Evolutionary conservation across 2,888 invertebrate species (phyloP), one percentile per base, ranked within the genome.

Genomic region (Dryadula phaetusa): DNA sequence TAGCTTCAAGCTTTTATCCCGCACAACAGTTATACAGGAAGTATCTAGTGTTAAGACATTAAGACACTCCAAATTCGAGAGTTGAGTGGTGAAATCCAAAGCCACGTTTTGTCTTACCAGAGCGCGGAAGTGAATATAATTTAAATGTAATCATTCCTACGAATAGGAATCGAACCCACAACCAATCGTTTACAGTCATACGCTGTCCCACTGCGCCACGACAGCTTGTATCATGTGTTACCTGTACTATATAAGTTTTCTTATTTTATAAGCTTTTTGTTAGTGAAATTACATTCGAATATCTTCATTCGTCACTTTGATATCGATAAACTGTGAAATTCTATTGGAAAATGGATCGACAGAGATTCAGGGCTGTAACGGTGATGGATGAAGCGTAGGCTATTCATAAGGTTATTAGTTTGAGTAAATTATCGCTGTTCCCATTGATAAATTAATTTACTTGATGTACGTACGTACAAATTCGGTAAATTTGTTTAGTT

Each of bases 331-430:
- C 71, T 63, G 66, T 25, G 40, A 62, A 69, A 63, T 66, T 68
- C 74, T 71, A 74, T 72, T 72, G 74, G 72, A 69, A 72, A 72
- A 71, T 69, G 72, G 71, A 71, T 71, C 70, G 69, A 67, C 69
- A 67, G 66, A 65, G 71, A 69, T 67, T 70, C 70, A 66, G 62
- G 65, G 62, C 53, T 62, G 61, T 65, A 56, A 37, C 68, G 49
- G 54, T 72, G 74, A 72, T 69, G 66, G 69, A 74, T 70, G 64
- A 47, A 28, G 60, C 34, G 40, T 32, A 18, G 63, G 70, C 72
- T 70, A 71, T 73, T 72, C 69, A 74, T 69, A 73, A 72, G 46
- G 67, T 72, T 70, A 74, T 73, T 73, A 72, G 67, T 67, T 68
- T 47, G 65, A 66, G 65, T 73, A 67, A 72, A 70, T 69, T 70